Conservation (phyloP, 2,888 invertebrate genomes). For the Glyphotaelius pellucidus region DNA sequence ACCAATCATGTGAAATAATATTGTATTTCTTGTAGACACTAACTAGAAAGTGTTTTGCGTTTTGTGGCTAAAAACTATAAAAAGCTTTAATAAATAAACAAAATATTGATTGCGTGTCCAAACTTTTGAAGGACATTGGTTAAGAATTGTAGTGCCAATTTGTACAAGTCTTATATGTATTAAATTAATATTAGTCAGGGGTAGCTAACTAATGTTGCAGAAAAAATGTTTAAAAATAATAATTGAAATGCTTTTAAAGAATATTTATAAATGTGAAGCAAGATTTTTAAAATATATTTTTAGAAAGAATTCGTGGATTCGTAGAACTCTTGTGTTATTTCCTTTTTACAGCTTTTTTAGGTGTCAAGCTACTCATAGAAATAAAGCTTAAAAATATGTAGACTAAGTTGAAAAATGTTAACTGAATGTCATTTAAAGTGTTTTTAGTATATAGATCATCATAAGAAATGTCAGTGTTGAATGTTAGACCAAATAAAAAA, state of each 20-base stretch:
- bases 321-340: not conserved
- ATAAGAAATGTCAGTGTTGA: conserved; percentile 55
- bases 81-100: not conserved
- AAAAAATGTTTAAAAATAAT: not conserved
- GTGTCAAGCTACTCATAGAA: not conserved
- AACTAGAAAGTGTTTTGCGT: conserved; percentile 8
- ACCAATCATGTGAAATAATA: not conserved
- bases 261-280: not conserved
- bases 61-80: conserved; percentile 29
- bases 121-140: not conserved
- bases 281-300: not conserved
- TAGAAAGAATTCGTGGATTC: not conserved
- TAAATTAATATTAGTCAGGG: not conserved
- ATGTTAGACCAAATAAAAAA: conserved; percentile 62
- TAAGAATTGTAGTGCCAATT: conserved; percentile 24
- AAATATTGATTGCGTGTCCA: not conserved
- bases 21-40: conserved; percentile 2
- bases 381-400: not conserved
- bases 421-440: not conserved
- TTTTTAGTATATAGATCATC: not conserved
- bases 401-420: not conserved
- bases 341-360: not conserved
- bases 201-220: not conserved
- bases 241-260: not conserved
- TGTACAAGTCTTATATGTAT: not conserved